Evolutionary conservation across 2,797 vertebrate genomes (phyloP).

Genomic region (Naso thynnoides): DNA sequence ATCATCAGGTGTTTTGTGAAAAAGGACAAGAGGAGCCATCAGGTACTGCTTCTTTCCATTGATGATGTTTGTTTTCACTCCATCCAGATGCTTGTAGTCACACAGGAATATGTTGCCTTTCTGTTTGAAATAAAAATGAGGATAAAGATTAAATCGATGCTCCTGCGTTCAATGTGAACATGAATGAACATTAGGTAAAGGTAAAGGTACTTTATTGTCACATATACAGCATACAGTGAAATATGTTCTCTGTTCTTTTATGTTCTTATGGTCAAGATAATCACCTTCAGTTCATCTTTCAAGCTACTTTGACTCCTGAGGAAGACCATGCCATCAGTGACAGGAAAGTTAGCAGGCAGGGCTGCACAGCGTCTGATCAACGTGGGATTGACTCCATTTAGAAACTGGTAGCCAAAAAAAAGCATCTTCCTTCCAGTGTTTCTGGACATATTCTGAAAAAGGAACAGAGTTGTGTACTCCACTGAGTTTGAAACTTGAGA

Average conservation of each 20-base stretch:
- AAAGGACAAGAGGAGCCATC: slow-evolving; percentile 73
- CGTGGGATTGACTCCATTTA: slow-evolving; percentile 77
- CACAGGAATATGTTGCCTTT: slow-evolving; percentile 82
- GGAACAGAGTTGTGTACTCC: not conserved
- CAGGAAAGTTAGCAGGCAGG: slow-evolving; percentile 67
- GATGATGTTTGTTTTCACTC: slow-evolving; percentile 65
- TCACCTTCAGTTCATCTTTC: slow-evolving; percentile 68
- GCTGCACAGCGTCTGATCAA: slow-evolving; percentile 64
- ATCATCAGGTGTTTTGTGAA: slow-evolving; percentile 64
- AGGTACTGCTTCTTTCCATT: slow-evolving; percentile 72
- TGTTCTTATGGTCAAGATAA: not conserved
- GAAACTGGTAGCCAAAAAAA: slow-evolving; percentile 78
- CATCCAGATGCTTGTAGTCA: slow-evolving; percentile 79
- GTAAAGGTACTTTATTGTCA: too few relatives aligned
- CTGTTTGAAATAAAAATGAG: slow-evolving; percentile 59
- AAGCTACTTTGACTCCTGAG: slow-evolving; percentile 9
- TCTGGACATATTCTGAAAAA: slow-evolving; percentile 60
- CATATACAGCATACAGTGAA: too few relatives aligned
- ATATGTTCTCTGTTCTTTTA: not conserved
- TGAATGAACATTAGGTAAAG: too few relatives aligned
- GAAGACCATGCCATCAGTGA: slow-evolving; percentile 59
- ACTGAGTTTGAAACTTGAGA: not conserved
- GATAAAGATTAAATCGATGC: not conserved
- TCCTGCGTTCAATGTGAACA: not conserved
- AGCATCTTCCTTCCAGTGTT: slow-evolving; percentile 74